These are phyloP conservation scores for Leptoclinus maculatus DNA, from an alignment of 2,797 vertebrate genomes.

Conservation along the genomic window DNA sequence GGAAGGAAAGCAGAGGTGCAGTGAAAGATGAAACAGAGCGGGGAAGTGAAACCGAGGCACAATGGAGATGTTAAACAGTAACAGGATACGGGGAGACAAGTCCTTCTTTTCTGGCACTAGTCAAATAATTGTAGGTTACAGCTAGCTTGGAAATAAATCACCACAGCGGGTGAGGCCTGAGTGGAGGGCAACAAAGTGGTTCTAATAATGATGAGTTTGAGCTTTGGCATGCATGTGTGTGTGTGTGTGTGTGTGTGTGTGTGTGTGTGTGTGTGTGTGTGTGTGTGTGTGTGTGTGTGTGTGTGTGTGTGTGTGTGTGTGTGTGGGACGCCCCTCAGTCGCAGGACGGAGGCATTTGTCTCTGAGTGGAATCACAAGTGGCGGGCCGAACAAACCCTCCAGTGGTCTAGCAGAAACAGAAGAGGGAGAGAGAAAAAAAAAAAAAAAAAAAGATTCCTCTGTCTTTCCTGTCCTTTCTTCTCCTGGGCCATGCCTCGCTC, in stretches of 20 bases:
- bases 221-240: slow-evolving; percentile 15
- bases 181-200: slow-evolving; percentile 35
- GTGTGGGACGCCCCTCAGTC: slow-evolving; percentile 67
- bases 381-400: slow-evolving; percentile 77
- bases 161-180: slow-evolving; percentile 27
- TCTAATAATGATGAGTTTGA: slow-evolving; percentile 47
- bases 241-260: slow-evolving; percentile 20
- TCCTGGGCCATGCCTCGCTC: slow-evolving; percentile 30
- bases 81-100: slow-evolving; percentile 40
- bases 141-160: slow-evolving; percentile 51
- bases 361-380: slow-evolving; percentile 85
- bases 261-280: too few species aligned
- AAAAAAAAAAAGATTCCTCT: slow-evolving; percentile 51
- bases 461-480: slow-evolving; percentile 63
- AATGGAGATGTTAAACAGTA: slow-evolving; percentile 56
- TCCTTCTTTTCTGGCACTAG: slow-evolving; percentile 35
- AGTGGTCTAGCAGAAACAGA: slow-evolving; percentile 69
- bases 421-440: neutral
- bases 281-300: slow-evolving; percentile 41
- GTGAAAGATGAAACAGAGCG: slow-evolving; percentile 33
- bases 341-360: slow-evolving; percentile 78
- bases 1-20: slow-evolving; percentile 18
- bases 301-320: slow-evolving; percentile 51
- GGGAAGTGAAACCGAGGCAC: slow-evolving; percentile 34
- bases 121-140: slow-evolving; percentile 56